A percentile compares a stretch with the other conserved stretches of the same genome.
These are phyloP conservation scores for Muscicapa striata DNA, from an alignment of 2,797 vertebrate species.

Conservation along the genomic window DNA sequence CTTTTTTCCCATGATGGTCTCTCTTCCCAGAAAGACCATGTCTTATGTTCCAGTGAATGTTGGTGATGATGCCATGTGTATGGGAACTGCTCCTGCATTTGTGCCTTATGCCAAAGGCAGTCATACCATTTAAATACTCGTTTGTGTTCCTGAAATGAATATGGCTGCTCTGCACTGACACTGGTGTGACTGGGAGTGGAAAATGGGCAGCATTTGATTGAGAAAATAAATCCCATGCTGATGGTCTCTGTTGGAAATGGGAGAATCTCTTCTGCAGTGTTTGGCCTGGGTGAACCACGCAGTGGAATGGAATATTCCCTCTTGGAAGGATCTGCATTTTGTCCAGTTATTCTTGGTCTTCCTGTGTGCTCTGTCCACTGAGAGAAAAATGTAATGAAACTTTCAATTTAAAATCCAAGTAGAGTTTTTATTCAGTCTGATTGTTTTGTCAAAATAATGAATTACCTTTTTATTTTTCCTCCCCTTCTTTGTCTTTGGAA, in stretches of 20 bases:
- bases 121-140: neutral
- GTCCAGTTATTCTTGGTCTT: neutral
- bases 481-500: neutral
- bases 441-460: neutral
- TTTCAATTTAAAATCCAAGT: neutral
- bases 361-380: neutral
- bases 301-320: neutral
- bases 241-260: neutral
- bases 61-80: rapidly evolving
- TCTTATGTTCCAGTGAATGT: neutral
- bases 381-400: neutral
- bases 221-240: neutral
- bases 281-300: neutral
- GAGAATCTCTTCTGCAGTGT: neutral
- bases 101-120: neutral
- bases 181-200: neutral
- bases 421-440: neutral
- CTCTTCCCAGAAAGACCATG: rapidly evolving
- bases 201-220: neutral
- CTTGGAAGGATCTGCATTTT: neutral
- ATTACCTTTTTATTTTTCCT: neutral
- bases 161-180: neutral
- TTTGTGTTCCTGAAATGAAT: neutral
- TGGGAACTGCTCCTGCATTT: neutral
- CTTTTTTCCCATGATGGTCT: rapidly evolving